phyloP scores from a whole-genome alignment of 2,888 invertebrate genomes.

The Anticlea derivata region DNA sequence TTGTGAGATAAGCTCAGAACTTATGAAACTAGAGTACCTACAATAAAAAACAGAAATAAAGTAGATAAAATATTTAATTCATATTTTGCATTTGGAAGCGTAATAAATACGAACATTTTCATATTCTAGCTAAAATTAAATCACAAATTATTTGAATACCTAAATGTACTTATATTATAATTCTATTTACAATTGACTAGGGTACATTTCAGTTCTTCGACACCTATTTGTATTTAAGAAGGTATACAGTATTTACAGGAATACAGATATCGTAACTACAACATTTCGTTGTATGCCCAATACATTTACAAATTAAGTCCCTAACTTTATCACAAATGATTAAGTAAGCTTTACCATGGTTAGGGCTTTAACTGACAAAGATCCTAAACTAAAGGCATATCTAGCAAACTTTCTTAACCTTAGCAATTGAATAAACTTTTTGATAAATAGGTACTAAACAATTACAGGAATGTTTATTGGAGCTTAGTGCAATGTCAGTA shows the following conservation, averaged over 20 bases:
- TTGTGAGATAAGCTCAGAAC: not conserved
- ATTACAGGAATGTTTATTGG: constrained; percentile 50
- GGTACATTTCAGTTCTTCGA: constrained; percentile 82
- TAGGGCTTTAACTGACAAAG: constrained; percentile 61
- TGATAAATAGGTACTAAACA: constrained; percentile 5
- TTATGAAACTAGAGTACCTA: no score
- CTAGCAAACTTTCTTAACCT: constrained; percentile 30
- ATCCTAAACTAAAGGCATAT: constrained; percentile 64
- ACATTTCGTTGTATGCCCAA: constrained; percentile 35
- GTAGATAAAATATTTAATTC: constrained; percentile 82
- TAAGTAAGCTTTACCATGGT: constrained; percentile 39
- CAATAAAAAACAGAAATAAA: constrained; percentile 58
- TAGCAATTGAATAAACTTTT: constrained; percentile 32
- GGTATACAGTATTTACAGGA: constrained; percentile 59
- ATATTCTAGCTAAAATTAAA: constrained; percentile 79
- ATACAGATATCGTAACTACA: constrained; percentile 53
- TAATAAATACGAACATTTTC: constrained; percentile 81
- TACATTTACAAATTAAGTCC: constrained; percentile 63
- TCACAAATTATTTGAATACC: constrained; percentile 72
- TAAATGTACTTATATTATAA: constrained; percentile 59
- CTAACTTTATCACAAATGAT: constrained; percentile 76
- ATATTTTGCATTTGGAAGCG: constrained; percentile 82
- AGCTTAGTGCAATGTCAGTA: constrained; percentile 16
- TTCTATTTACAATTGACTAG: constrained; percentile 83
- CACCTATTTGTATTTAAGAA: constrained; percentile 50